Conservation (phyloP, 2,113 vertebrate species). For the Solenodon paradoxus region DNA sequence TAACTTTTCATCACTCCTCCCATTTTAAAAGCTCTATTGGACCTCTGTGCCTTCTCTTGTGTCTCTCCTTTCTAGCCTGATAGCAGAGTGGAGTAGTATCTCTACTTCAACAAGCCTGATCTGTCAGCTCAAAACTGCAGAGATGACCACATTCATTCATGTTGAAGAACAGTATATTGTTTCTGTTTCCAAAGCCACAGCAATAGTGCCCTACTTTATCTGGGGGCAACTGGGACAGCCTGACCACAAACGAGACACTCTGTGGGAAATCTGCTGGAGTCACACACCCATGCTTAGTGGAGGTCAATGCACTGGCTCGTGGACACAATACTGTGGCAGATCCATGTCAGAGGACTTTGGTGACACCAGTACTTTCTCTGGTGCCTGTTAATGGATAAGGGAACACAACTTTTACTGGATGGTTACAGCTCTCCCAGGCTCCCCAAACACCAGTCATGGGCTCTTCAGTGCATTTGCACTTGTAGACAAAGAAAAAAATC, state of each 20-base stretch:
- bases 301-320: constrained; percentile 25
- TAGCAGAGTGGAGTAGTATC: too few species aligned
- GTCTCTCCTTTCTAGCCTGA: background rate
- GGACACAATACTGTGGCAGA: constrained; percentile 79
- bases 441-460: constrained; percentile 63
- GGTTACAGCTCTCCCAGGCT: constrained; percentile 71
- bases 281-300: constrained; percentile 51
- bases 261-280: constrained; percentile 60
- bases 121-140: constrained; percentile 57
- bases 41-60: background rate
- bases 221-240: constrained; percentile 55
- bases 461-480: constrained; percentile 61
- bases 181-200: constrained; percentile 81
- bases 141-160: constrained; percentile 74
- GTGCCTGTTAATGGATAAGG: constrained; percentile 69
- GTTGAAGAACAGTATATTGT: constrained; percentile 25
- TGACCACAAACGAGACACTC: constrained; percentile 66
- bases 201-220: constrained; percentile 73
- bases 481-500: background rate
- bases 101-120: accelerated
- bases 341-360: accelerated
- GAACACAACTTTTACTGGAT: constrained; percentile 78
- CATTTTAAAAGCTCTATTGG: background rate
- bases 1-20: too few species aligned
- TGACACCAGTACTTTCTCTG: constrained; percentile 84